A percentile compares a stretch with the other conserved stretches of the same genome.
Conservation (phyloP, 2,113 vertebrate genomes). For the Rostratula benghalensis region DNA sequence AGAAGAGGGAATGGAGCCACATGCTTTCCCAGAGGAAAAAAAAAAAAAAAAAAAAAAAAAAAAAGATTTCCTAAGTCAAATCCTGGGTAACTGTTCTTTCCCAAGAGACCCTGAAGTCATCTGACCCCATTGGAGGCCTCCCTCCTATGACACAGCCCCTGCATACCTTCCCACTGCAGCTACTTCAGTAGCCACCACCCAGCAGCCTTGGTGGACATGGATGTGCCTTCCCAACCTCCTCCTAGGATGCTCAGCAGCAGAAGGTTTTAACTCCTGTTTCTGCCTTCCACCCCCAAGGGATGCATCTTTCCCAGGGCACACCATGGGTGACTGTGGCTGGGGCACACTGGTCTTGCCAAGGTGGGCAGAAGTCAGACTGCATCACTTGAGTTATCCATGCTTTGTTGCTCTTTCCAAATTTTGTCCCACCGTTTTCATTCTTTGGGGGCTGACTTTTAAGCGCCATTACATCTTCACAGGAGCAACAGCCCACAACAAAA, state of each 20-base stretch:
- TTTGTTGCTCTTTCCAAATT: not conserved
- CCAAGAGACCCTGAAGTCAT: not conserved
- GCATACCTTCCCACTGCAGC: not conserved
- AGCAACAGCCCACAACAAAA: not conserved
- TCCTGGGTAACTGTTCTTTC: not conserved
- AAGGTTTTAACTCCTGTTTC: not conserved
- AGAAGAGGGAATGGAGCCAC: not conserved
- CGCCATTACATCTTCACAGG: not conserved
- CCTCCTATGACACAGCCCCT: not conserved
- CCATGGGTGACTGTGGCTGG: accelerated
- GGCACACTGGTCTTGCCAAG: no score
- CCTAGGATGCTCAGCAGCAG: not conserved
- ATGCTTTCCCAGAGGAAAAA: not conserved
- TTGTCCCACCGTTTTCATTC: not conserved
- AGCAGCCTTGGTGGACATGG: not conserved
- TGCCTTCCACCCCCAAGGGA: no score
- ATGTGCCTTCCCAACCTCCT: not conserved
- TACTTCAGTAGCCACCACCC: not conserved
- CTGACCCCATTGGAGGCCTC: not conserved
- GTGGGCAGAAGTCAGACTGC: not conserved
- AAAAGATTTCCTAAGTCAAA: not conserved
- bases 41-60: not conserved
- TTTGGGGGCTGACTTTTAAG: not conserved
- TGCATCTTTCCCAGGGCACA: not conserved
- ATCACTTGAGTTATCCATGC: not conserved